These are phyloP conservation scores for Phallusia fumigata DNA, from an alignment of 23 tunicate species.

Conservation along the genomic window DNA sequence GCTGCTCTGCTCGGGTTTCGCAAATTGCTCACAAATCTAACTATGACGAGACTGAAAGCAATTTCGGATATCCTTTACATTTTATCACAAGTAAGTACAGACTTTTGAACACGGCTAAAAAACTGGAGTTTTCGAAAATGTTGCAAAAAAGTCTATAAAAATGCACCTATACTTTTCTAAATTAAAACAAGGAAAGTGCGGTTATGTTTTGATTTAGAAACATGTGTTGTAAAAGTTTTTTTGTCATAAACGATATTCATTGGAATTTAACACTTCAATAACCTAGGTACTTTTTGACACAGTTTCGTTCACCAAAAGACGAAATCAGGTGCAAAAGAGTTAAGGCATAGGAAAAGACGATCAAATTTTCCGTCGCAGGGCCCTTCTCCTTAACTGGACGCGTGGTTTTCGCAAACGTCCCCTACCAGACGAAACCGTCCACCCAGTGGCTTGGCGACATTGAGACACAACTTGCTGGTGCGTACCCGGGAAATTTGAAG, in stretches of 20 bases:
- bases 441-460: not conserved
- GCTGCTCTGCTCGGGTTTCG: conserved; percentile 6
- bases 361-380: too few relatives aligned
- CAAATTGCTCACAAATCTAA: not conserved
- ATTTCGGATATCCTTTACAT: not conserved
- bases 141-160: too few relatives aligned
- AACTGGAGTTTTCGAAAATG: not conserved
- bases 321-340: too few relatives aligned
- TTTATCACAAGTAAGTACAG: not conserved
- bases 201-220: too few relatives aligned
- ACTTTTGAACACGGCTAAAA: not conserved
- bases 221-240: too few relatives aligned
- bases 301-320: too few relatives aligned
- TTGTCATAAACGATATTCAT: too few relatives aligned
- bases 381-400: not conserved
- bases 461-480: not conserved
- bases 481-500: not conserved
- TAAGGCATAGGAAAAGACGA: too few relatives aligned
- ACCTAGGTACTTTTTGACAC: too few relatives aligned
- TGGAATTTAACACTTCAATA: too few relatives aligned
- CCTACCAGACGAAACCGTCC: not conserved
- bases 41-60: not conserved
- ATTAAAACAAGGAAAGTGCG: too few relatives aligned
- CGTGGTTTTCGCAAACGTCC: not conserved
- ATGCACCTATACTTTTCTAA: too few relatives aligned